Percentiles rank a stretch among this genome's conserved stretches.
Conservation (phyloP, 2,113 vertebrate genomes). For the Tringa solitaria region DNA sequence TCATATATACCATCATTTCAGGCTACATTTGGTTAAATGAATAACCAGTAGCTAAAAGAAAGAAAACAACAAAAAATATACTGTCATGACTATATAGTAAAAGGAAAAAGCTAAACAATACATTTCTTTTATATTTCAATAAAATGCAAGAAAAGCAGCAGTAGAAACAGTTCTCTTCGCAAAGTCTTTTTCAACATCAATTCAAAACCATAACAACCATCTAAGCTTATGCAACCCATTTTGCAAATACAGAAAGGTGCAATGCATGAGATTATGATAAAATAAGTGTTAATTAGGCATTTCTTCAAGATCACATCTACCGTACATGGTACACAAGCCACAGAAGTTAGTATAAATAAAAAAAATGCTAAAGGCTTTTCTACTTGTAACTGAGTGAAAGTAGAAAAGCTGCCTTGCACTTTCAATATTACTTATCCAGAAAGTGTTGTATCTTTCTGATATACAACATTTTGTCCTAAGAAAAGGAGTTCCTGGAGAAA, state of each 20-base stretch:
- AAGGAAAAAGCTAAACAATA: neutral
- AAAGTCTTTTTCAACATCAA: neutral
- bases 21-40: neutral
- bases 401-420: neutral
- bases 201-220: neutral
- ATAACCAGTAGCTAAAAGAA: neutral
- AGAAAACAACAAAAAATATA: neutral
- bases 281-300: neutral
- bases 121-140: neutral
- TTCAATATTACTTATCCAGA: neutral
- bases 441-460: neutral
- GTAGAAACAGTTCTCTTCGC: neutral
- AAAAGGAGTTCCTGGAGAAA: neutral
- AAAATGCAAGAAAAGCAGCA: neutral
- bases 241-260: neutral
- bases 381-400: neutral
- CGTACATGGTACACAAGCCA: neutral
- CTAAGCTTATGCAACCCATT: neutral
- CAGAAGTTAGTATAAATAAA: neutral
- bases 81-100: rapidly evolving
- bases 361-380: neutral
- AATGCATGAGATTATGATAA: neutral
- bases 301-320: neutral
- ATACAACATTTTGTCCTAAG: neutral
- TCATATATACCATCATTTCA: neutral